Percentiles rank a stretch among this genome's conserved stretches.
phyloP scores from a whole-genome alignment of 2,888 invertebrate genomes.

The Acleris holmiana region DNA sequence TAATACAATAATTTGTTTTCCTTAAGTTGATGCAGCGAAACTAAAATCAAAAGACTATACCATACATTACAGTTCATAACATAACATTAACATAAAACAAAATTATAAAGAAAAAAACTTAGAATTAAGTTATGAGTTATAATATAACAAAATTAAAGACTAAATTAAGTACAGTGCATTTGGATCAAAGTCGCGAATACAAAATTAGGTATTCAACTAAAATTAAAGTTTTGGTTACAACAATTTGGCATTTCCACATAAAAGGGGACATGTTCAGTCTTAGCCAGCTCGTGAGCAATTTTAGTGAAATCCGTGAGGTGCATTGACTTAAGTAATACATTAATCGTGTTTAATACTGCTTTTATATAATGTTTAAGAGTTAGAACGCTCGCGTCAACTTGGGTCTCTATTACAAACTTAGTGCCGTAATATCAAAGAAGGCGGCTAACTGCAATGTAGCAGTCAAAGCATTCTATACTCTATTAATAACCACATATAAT shows the following conservation, averaged over 20 bases:
- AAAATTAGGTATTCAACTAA: constrained; percentile 28
- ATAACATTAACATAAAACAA: too few species aligned
- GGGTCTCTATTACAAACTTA: too few species aligned
- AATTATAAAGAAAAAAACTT: too few species aligned
- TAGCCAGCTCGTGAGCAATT: constrained; percentile 45
- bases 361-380: neutral
- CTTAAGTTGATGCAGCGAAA: too few species aligned
- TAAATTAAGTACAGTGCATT: constrained; percentile 35
- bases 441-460: too few species aligned
- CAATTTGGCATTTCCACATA: constrained; percentile 60
- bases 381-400: too few species aligned
- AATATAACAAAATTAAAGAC: constrained; percentile 15
- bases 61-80: too few species aligned
- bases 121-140: constrained; percentile 10
- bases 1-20: too few species aligned
- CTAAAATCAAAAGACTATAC: too few species aligned
- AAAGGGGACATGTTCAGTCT: constrained; percentile 50
- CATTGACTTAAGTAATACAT: constrained; percentile 36
- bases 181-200: constrained; percentile 20
- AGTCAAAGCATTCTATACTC: too few species aligned
- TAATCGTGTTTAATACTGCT: constrained; percentile 19
- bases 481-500: too few species aligned
- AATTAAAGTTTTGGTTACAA: constrained; percentile 55
- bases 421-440: too few species aligned
- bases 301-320: constrained; percentile 29